Conservation (phyloP, 2,888 invertebrate genomes). For the Drosophila fulvimacula region DNA sequence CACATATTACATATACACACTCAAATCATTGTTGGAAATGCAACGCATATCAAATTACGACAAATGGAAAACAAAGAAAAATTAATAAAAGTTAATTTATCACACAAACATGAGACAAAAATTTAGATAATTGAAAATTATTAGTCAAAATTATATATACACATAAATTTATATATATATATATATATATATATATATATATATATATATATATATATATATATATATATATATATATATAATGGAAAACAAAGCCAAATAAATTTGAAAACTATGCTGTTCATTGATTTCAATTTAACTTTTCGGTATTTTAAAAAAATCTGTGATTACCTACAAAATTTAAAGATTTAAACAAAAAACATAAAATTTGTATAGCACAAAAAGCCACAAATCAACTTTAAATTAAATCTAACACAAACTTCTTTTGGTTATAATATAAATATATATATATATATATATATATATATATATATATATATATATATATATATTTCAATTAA, state of each 20-base stretch:
- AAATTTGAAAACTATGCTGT: slow-evolving; percentile 75
- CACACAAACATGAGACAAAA: slow-evolving; percentile 43
- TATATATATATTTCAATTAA: neutral
- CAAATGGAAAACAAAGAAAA: slow-evolving; percentile 18
- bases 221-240: slow-evolving; percentile 47
- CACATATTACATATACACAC: neutral
- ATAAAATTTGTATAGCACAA: slow-evolving; percentile 73
- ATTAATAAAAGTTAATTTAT: slow-evolving; percentile 34
- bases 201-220: slow-evolving; percentile 51
- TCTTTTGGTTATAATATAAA: slow-evolving; percentile 43
- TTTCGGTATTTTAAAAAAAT: slow-evolving; percentile 84
- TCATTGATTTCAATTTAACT: slow-evolving; percentile 79
- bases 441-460: slow-evolving; percentile 21
- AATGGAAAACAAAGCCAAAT: slow-evolving; percentile 49
- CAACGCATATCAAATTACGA: slow-evolving; percentile 68
- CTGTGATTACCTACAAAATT: slow-evolving; percentile 85
- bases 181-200: slow-evolving; percentile 55
- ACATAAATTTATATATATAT: slow-evolving; percentile 50
- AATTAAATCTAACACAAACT: slow-evolving; percentile 47
- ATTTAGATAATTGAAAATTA: slow-evolving; percentile 82
- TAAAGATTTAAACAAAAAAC: slow-evolving; percentile 68
- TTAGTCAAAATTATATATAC: slow-evolving; percentile 82
- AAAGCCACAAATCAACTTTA: slow-evolving; percentile 49
- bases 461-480: slow-evolving; percentile 16
- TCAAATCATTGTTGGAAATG: slow-evolving; percentile 59